phyloP scores from a whole-genome alignment of 2,113 vertebrate species.

The Phoxinus phoxinus region DNA sequence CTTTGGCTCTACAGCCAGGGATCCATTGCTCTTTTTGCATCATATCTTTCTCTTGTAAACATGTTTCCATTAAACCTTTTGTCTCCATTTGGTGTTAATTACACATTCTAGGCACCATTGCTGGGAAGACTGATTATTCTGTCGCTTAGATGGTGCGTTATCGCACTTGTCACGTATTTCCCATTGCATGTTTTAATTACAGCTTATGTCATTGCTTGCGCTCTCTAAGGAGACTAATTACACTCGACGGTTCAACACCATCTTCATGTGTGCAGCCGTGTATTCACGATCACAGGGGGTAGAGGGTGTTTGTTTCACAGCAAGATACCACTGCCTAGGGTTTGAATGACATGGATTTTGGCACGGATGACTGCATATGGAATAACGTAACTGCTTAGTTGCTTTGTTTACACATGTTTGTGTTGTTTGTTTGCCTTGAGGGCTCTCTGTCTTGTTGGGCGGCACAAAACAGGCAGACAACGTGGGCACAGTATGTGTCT shows the following conservation, averaged over 20 bases:
- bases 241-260: constrained; percentile 6
- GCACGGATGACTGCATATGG: constrained; percentile 37
- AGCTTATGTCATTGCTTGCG: constrained; percentile 45
- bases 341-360: constrained; percentile 34
- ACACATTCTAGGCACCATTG: constrained; percentile 62
- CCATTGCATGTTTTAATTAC: constrained; percentile 66
- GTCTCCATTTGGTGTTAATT: constrained; percentile 58
- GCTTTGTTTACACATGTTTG: constrained; percentile 34
- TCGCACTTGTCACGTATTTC: constrained; percentile 63
- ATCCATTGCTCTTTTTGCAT: background rate
- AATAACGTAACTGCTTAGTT: constrained; percentile 17
- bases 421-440: constrained; percentile 15
- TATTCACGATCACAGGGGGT: constrained; percentile 25
- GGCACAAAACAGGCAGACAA: constrained; percentile 3
- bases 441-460: background rate
- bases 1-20: background rate
- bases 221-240: constrained; percentile 55
- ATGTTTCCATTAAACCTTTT: constrained; percentile 39
- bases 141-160: constrained; percentile 54
- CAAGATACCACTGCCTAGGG: constrained; percentile 29
- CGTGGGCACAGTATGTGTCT: constrained; percentile 33
- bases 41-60: constrained; percentile 12
- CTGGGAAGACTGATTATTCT: constrained; percentile 57
- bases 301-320: constrained; percentile 43
- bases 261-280: constrained; percentile 3